A percentile compares a stretch with the other conserved stretches of the same genome.
phyloP scores from a whole-genome alignment of 2,888 invertebrate species.

The Scaptodrosophila latifasciaeformis region DNA sequence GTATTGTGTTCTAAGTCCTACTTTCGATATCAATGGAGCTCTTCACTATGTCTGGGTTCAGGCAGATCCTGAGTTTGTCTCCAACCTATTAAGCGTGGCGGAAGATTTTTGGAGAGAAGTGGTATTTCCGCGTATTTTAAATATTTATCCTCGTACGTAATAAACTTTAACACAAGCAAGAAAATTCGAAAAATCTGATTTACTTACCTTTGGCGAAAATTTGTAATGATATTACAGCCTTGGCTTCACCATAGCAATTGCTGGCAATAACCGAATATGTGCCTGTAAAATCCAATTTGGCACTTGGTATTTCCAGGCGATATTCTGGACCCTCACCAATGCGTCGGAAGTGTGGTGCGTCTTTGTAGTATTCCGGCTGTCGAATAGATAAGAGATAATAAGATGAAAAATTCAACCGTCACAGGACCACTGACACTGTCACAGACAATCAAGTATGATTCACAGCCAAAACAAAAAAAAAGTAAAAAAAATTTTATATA shows the following conservation, averaged over 20 bases:
- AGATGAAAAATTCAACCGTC: conserved; percentile 18
- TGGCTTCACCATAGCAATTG: conserved; percentile 88
- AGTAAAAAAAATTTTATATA: too few species aligned
- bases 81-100: conserved; percentile 67
- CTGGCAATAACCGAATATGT: conserved; percentile 89
- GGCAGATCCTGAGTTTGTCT: conserved; percentile 72
- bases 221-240: conserved; percentile 90
- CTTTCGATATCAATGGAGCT: conserved; percentile 73
- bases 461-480: too few species aligned
- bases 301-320: conserved; percentile 89
- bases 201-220: conserved; percentile 86
- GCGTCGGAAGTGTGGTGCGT: conserved; percentile 87
- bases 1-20: conserved; percentile 73
- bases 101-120: conserved; percentile 73
- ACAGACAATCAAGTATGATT: conserved; percentile 35
- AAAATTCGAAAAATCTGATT: conserved; percentile 18
- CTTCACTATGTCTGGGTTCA: conserved; percentile 75
- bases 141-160: conserved; percentile 60
- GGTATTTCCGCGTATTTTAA: conserved; percentile 69
- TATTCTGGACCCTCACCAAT: conserved; percentile 86
- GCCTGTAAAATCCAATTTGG: conserved; percentile 90
- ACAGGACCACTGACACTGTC: conserved; percentile 2
- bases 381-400: conserved; percentile 47
- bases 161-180: conserved; percentile 9
- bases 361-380: conserved; percentile 90